Percentiles rank a stretch among this genome's conserved stretches.
Evolutionary conservation across 2,888 invertebrate species (phyloP).

Genomic region (Autographa gamma): DNA sequence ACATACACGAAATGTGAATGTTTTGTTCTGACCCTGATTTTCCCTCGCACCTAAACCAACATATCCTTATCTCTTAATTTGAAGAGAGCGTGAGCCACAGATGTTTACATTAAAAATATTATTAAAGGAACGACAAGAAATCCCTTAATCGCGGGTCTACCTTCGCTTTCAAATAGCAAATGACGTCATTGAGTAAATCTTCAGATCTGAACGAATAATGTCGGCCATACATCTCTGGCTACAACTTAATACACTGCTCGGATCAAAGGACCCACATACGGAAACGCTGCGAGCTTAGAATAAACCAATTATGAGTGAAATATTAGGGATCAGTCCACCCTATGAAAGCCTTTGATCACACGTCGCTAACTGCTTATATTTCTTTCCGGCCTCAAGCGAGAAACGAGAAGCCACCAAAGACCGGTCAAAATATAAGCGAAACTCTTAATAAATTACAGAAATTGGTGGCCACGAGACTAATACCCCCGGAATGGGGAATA

Average conservation of each 20-base stretch:
- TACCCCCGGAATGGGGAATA: slow-evolving; percentile 86
- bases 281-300: slow-evolving; percentile 86
- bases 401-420: slow-evolving; percentile 82
- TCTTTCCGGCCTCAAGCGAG: slow-evolving; percentile 76
- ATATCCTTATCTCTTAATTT: slow-evolving; percentile 38
- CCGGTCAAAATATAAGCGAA: slow-evolving; percentile 78
- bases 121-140: slow-evolving; percentile 58
- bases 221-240: slow-evolving; percentile 82
- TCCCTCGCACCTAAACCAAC: neutral
- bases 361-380: slow-evolving; percentile 79
- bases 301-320: slow-evolving; percentile 89
- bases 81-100: slow-evolving; percentile 28
- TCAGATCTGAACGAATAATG: slow-evolving; percentile 84
- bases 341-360: slow-evolving; percentile 85
- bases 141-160: slow-evolving; percentile 63
- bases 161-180: slow-evolving; percentile 71
- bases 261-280: slow-evolving; percentile 87
- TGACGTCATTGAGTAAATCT: slow-evolving; percentile 79
- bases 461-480: slow-evolving; percentile 86
- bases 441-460: slow-evolving; percentile 88
- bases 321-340: slow-evolving; percentile 87
- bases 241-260: slow-evolving; percentile 86
- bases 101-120: slow-evolving; percentile 51
- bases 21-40: slow-evolving; percentile 7
- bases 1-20: neutral